Percentiles rank a stretch among this genome's conserved stretches.
Evolutionary conservation across 2,797 vertebrate genomes (phyloP).

Genomic region (Pempheris klunzingeri): DNA sequence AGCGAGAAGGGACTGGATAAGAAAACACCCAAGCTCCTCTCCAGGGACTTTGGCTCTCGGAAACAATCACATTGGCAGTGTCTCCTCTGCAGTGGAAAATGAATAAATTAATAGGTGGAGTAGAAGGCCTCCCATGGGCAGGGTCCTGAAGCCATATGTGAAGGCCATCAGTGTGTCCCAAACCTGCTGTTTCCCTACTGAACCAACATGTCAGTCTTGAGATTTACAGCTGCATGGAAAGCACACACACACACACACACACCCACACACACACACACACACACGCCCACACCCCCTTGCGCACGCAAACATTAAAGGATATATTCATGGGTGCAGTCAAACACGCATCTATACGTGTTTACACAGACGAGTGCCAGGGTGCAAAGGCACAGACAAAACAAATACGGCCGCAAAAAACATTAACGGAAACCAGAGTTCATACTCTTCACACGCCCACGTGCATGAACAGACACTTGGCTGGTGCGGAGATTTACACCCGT

Average conservation of each 20-base stretch:
- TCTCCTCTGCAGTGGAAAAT: constrained; percentile 81
- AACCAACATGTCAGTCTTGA: constrained; percentile 80
- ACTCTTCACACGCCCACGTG: constrained; percentile 30
- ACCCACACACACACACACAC: not conserved
- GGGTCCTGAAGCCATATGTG: constrained; percentile 78
- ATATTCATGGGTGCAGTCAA: constrained; percentile 47
- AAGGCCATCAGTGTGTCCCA: constrained; percentile 81
- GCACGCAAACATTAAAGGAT: constrained; percentile 47
- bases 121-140: constrained; percentile 71
- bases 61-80: constrained; percentile 80
- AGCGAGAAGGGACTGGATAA: constrained; percentile 41
- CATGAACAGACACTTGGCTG: constrained; percentile 38
- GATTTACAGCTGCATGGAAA: constrained; percentile 79
- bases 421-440: constrained; percentile 35
- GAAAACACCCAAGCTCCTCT: constrained; percentile 72
- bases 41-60: constrained; percentile 60
- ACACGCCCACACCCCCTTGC: constrained; percentile 24
- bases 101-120: constrained; percentile 82
- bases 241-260: constrained; percentile 6
- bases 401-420: constrained; percentile 37
- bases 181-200: constrained; percentile 79
- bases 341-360: constrained; percentile 42
- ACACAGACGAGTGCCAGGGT: constrained; percentile 33
- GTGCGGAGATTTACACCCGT: constrained; percentile 59
- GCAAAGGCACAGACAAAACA: constrained; percentile 52